Base-by-base conservation (phyloP, 2,888 invertebrate species). In the Rhogogaster chlorosoma region DNA sequence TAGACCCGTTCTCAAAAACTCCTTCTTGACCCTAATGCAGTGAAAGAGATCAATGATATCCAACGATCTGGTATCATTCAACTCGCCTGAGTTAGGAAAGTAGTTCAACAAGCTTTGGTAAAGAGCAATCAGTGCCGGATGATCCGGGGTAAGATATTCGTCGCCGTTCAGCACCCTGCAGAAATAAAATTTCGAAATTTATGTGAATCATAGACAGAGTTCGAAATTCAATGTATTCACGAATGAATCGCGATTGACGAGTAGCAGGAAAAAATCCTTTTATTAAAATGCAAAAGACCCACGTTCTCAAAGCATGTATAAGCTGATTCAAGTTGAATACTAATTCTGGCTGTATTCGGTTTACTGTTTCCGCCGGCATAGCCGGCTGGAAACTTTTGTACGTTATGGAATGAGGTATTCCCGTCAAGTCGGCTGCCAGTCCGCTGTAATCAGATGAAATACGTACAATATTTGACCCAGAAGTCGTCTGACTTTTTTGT, bases 31-130 rank as follows among this genome's bases (percentile, higher is more conserved):
- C 82, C 89, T 91, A 7, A 93, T 45, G 84, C 93, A 93, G 82
- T 87, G 92, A 67, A 89, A 91, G 29, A 93, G 61, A 86, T 93
- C 93, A 3, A 91, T 67, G 45, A 92, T 57, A 10, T 89, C 86
- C 9, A 42, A 29, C 0, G 86, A 36, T 12, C 70, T 67, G 2
- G 88, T 42, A 38, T 87, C 85, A 49, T 86, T 85, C 4, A 87
- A 64, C 26, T 85, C 75, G 5, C 32, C 64, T 4, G 84, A 45
- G 9, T 91, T 89, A 0, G 91, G 89, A 10, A 90, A 87, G 84
- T 91, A 93, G 29, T 87, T 88, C 0, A 86, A 82, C 22, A 93
- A 86, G 10, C 87, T 84, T 32, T 92, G 89, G 75, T 91, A 88
- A 9, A 93, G 84, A 71, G 85, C 86, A 7, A 87, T 64, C 7